Evolutionary conservation across 2,888 invertebrate genomes (phyloP), one percentile per base, ranked within the genome.

Genomic region (Lochmaea capreae): DNA sequence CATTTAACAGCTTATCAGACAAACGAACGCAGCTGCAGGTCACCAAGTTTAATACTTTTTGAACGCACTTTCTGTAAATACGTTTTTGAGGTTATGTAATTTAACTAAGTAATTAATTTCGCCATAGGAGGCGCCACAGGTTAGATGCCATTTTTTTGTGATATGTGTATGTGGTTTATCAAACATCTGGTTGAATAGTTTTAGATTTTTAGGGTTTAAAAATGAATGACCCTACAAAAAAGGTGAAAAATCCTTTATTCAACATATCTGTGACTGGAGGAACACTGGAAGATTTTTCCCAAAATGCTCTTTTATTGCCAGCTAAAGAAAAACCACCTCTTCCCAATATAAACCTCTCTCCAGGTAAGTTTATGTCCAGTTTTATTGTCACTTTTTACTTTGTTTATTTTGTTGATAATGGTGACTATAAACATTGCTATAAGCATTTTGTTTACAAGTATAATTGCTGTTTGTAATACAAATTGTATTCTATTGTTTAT

Each of bases 241-340:
- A 81, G 78, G 87, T 90, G 67, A 90, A 90, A 89, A 94, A 94
- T 87, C 92, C 94, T 43, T 89, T 94, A 81, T 89, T 95, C 77
- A 92, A 92, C 80, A 92, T 91, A 70, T 93, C 94, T 74, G 93
- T 93, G 77, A 92, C 91, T 79, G 93, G 93, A 69, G 90, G 92
- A 79, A 92, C 93, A 14, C 90, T 92, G 71, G 94, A 94, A 81
- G 93, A 93, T 87, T 92, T 93, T 88, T 89, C 92, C 78, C 91
- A 92, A 84, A 92, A 92, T 87, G 91, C 93, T 73, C 88, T 94
- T 75, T 87, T 94, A 82, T 88, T 94, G 84, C 94, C 94, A 81
- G 93, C 92, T 52, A 82, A 82, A 76, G 81, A 83, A 76, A 88
- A 89, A 65, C 87, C 88, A 72, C 79, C 81, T 63, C 79, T 79